phyloP scores from a whole-genome alignment of 1,140 invertebrate genomes.

The Contarinia nasturtii region DNA sequence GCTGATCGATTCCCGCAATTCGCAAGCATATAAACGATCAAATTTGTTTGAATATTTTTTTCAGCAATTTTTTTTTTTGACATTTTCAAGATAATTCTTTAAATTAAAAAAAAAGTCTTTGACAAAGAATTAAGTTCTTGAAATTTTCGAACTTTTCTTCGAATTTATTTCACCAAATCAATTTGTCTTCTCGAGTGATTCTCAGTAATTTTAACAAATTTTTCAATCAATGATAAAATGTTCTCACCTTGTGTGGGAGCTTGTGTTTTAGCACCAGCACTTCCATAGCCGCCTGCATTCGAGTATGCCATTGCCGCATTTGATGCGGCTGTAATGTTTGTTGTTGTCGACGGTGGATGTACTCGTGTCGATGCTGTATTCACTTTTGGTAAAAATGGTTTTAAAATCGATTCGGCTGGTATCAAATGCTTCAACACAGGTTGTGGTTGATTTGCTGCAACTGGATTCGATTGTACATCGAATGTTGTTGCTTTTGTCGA shows the following conservation, averaged over 20 bases:
- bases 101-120: not conserved
- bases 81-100: not conserved
- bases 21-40: not conserved
- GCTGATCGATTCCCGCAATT: not conserved
- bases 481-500: not conserved
- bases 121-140: too few species aligned
- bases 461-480: not conserved
- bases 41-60: not conserved
- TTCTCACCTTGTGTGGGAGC: too few species aligned
- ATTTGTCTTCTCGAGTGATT: too few species aligned
- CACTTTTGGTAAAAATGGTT: slow-evolving; percentile 7
- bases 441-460: slow-evolving; percentile 22
- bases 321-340: slow-evolving; percentile 8
- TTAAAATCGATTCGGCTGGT: slow-evolving; percentile 26
- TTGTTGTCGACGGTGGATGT: not conserved
- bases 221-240: not conserved
- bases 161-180: too few species aligned
- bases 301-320: slow-evolving; percentile 10
- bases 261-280: not conserved
- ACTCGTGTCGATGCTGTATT: not conserved
- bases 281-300: slow-evolving; percentile 6
- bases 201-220: not conserved
- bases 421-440: slow-evolving; percentile 28
- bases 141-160: too few species aligned
- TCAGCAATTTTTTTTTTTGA: not conserved